These are phyloP conservation scores for Sthenelais limicola DNA, from an alignment of 2,888 invertebrate genomes.

Conservation along the genomic window DNA sequence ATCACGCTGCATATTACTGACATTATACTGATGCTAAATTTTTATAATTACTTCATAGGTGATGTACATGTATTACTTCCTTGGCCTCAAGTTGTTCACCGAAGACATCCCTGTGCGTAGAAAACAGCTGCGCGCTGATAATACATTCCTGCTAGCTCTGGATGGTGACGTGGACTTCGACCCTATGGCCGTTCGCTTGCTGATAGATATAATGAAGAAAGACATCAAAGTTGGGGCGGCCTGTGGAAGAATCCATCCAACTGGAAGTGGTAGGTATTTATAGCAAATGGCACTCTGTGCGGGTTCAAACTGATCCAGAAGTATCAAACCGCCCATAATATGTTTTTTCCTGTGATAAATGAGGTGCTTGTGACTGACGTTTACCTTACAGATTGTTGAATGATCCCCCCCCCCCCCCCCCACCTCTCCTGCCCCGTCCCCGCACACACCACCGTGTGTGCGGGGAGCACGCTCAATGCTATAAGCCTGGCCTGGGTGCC, in stretches of 20 bases:
- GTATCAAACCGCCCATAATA: too few relatives aligned
- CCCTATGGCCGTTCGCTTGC: constrained; percentile 91
- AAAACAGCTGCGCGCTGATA: constrained; percentile 79
- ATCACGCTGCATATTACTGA: too few relatives aligned
- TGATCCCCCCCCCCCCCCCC: too few relatives aligned
- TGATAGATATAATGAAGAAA: constrained; percentile 98
- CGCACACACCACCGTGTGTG: too few relatives aligned
- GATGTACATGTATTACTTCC: constrained; percentile 99
- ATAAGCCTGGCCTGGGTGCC: too few relatives aligned
- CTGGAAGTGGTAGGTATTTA: constrained; percentile 81
- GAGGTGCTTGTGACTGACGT: too few relatives aligned
- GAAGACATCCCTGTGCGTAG: not conserved
- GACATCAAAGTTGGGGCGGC: constrained; percentile 96
- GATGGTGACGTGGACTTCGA: constrained; percentile 99
- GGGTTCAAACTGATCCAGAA: not conserved
- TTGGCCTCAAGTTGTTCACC: constrained; percentile 85
- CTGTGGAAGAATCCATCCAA: constrained; percentile 97
- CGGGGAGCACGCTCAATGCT: too few relatives aligned
- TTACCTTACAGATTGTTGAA: too few relatives aligned
- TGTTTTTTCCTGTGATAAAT: too few relatives aligned
- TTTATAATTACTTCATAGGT: too few relatives aligned
- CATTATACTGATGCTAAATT: too few relatives aligned
- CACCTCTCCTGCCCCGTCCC: too few relatives aligned
- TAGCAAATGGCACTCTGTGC: not conserved
- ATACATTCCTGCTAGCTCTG: constrained; percentile 93